Percentiles rank a stretch among this genome's conserved stretches.
Conservation (phyloP, 1,140 invertebrate species). For the Ptiloglossa arizonensis region DNA sequence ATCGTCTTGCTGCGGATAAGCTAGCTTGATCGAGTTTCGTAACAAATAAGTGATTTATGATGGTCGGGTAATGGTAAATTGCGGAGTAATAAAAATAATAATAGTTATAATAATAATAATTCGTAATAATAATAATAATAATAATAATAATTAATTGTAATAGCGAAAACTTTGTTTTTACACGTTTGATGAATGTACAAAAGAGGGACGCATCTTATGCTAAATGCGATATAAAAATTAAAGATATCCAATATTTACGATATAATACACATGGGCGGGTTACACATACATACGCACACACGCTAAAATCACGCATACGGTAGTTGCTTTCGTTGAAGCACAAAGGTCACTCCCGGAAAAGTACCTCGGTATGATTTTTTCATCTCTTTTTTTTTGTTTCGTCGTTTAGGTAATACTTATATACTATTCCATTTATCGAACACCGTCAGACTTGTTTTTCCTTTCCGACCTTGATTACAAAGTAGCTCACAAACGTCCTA, state of each 20-base stretch:
- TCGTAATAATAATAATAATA: conserved; percentile 66
- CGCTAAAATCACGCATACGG: conserved; percentile 40
- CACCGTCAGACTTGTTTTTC: conserved; percentile 43
- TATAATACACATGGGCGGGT: conserved; percentile 67
- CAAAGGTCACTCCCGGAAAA: conserved; percentile 35
- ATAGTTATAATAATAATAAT: conserved; percentile 49
- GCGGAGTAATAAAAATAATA: conserved; percentile 33
- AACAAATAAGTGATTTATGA: conserved; percentile 55
- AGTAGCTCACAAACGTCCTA: conserved; percentile 36
- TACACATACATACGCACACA: conserved; percentile 58
- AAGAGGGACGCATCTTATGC: conserved; percentile 60
- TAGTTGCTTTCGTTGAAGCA: conserved; percentile 41
- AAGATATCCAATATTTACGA: conserved; percentile 62
- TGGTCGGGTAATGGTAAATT: conserved; percentile 29
- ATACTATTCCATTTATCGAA: conserved; percentile 43
- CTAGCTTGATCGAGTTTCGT: conserved; percentile 50
- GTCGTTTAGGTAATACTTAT: conserved; percentile 34
- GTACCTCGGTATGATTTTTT: conserved; percentile 24
- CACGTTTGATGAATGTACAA: conserved; percentile 75
- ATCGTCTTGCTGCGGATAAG: conserved; percentile 53
- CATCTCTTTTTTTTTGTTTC: conserved; percentile 10
- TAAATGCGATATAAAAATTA: conserved; percentile 67
- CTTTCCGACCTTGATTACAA: conserved; percentile 31
- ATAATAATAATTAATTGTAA: conserved; percentile 54
- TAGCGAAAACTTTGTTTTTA: conserved; percentile 70